Evolutionary conservation across 2,797 vertebrate species (phyloP), one percentile per base, ranked within the genome.

Genomic region (Rhinella marina): DNA sequence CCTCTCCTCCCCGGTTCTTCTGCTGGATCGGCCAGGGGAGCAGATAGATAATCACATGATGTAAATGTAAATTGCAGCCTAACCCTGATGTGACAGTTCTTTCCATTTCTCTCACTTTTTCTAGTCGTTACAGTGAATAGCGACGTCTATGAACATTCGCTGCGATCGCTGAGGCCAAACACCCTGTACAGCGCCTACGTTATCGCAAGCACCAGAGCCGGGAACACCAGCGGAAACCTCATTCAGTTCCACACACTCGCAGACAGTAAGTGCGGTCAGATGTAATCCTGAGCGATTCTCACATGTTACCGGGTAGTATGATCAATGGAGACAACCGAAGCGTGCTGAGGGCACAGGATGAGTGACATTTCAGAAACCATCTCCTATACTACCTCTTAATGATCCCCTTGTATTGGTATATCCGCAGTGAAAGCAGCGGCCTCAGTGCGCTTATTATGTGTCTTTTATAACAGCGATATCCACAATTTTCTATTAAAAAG

Each of bases 171-270:
- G 87, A 85, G 89, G 59, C 88, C 92, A 25, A 86, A 92, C 81
- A 95, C 92, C 0, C 88, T 92, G 7, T 96, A 96, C 54, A 90
- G 89, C 41, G 92, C 92, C 72, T 16, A 61, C 76, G 90, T 96
- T 21, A 92, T 91, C 93, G 95, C 93, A 89, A 94, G 80, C 80
- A 96, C 93, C 77, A 48, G 4, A 52, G 92, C 87, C 61, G 95
- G 95, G 10, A 92, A 92, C 2, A 83, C 2, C 17, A 91, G 0
- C 0, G 92, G 95, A 52, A 57, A 75, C 5, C 27, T 0, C 13
- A 89, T 92, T 77, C 91, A 84, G 25, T 96, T 96, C 89, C 93
- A 81, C 81, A 96, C 95, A 52, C 86, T 88, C 9, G 92, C 92
- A 41, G 0, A 94, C 1, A 90, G 95, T 96, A 92, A 93, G 94